A percentile compares a stretch with the other conserved stretches of the same genome.
Evolutionary conservation across 2,888 invertebrate genomes (phyloP).

Genomic region (Biston betularia): DNA sequence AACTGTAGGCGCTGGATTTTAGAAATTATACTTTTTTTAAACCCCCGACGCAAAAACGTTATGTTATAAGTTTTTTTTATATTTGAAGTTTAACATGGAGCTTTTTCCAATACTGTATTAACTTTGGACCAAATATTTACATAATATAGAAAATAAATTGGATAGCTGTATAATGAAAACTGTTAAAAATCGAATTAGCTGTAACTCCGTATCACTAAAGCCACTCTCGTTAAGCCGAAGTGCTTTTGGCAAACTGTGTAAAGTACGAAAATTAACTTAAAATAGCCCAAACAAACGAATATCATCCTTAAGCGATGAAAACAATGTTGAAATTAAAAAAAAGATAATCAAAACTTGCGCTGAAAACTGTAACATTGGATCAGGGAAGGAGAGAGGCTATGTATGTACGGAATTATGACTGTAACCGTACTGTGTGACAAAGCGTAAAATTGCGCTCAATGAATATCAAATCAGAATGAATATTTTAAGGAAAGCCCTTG

Average conservation of each 20-base stretch:
- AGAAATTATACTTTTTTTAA: too few species aligned
- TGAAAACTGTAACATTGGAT: slow-evolving; percentile 47
- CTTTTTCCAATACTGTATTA: background rate
- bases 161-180: slow-evolving; percentile 30
- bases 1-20: too few species aligned
- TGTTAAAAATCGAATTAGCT: slow-evolving; percentile 45
- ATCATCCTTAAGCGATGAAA: slow-evolving; percentile 25
- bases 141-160: background rate
- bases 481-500: slow-evolving; percentile 22
- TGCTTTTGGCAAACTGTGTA: slow-evolving; percentile 65
- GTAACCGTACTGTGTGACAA: slow-evolving; percentile 53
- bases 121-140: background rate
- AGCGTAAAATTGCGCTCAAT: slow-evolving; percentile 40
- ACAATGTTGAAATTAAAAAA: slow-evolving; percentile 29
- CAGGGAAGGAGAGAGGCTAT: slow-evolving; percentile 52
- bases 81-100: background rate
- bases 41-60: too few species aligned
- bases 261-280: slow-evolving; percentile 63
- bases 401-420: slow-evolving; percentile 50
- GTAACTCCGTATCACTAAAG: slow-evolving; percentile 45
- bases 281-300: slow-evolving; percentile 32
- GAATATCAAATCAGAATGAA: slow-evolving; percentile 34
- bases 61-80: too few species aligned
- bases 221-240: slow-evolving; percentile 61
- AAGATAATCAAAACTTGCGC: slow-evolving; percentile 23